A percentile compares a stretch with the other conserved stretches of the same genome.
These are phyloP conservation scores for Nowickia ferox DNA, from an alignment of 2,888 invertebrate species.

Conservation along the genomic window DNA sequence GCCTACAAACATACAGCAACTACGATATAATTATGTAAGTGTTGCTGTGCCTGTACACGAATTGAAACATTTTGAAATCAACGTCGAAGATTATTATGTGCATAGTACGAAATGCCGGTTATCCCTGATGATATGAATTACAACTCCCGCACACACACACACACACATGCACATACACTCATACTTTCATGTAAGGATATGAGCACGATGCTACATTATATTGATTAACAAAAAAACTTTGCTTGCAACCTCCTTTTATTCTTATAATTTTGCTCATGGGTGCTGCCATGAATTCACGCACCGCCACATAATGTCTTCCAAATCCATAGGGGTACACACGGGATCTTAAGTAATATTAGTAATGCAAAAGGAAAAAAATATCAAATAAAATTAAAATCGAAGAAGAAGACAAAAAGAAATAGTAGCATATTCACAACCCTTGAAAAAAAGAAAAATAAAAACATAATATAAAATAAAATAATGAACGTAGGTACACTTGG, in stretches of 20 bases:
- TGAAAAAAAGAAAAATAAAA: too few relatives aligned
- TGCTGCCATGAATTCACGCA: constrained; percentile 66
- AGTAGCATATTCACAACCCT: constrained; percentile 50
- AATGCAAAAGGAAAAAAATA: constrained; percentile 55
- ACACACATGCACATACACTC: constrained; percentile 7
- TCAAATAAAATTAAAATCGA: constrained; percentile 37
- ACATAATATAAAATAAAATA: not conserved
- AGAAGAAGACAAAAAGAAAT: constrained; percentile 26
- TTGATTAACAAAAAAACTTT: constrained; percentile 77
- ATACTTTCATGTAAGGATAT: not conserved
- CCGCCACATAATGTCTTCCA: constrained; percentile 63
- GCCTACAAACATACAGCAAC: constrained; percentile 70
- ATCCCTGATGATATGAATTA: constrained; percentile 72
- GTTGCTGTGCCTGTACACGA: constrained; percentile 8
- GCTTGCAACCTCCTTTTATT: constrained; percentile 51
- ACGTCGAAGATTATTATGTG: constrained; percentile 80
- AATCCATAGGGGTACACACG: constrained; percentile 73
- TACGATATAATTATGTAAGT: constrained; percentile 50
- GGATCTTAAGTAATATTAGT: constrained; percentile 73
- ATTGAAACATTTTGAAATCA: constrained; percentile 77
- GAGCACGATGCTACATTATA: constrained; percentile 76
- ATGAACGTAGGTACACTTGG: constrained; percentile 27
- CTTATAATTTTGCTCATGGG: constrained; percentile 50
- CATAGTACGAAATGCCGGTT: constrained; percentile 73
- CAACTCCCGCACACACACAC: constrained; percentile 11